A percentile compares a stretch with the other conserved stretches of the same genome.
Evolutionary conservation across 1,140 invertebrate genomes (phyloP).

Genomic region (Acyrthosiphon pisum): DNA sequence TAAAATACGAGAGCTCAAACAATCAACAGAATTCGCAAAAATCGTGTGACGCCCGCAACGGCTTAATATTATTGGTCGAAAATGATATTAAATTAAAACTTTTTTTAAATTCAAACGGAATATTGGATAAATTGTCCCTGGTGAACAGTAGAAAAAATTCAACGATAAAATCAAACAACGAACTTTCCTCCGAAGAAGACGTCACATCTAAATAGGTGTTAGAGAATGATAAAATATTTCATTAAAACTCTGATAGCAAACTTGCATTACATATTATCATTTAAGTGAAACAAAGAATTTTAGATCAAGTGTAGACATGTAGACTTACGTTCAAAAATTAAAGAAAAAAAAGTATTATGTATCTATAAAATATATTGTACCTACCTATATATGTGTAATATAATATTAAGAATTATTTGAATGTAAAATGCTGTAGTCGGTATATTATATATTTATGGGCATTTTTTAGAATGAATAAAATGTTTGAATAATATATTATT

Average conservation of each 20-base stretch:
- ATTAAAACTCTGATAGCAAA: neutral
- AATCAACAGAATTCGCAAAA: neutral
- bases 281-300: neutral
- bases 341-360: too few relatives aligned
- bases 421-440: neutral
- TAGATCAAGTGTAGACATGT: neutral
- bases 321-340: neutral
- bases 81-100: conserved; percentile 3
- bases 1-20: neutral
- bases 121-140: neutral
- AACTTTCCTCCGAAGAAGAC: neutral
- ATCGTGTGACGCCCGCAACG: neutral
- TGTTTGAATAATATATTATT: neutral
- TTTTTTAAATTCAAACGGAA: neutral
- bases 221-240: neutral
- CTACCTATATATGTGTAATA: neutral
- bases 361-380: too few relatives aligned
- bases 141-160: neutral
- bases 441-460: neutral
- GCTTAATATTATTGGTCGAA: neutral
- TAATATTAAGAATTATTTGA: neutral
- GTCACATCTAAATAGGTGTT: neutral
- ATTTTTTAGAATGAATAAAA: neutral
- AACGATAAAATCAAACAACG: neutral
- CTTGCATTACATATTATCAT: neutral